phyloP scores from a whole-genome alignment of 1,140 invertebrate genomes.

The Pseudomyrmex dendroicus region DNA sequence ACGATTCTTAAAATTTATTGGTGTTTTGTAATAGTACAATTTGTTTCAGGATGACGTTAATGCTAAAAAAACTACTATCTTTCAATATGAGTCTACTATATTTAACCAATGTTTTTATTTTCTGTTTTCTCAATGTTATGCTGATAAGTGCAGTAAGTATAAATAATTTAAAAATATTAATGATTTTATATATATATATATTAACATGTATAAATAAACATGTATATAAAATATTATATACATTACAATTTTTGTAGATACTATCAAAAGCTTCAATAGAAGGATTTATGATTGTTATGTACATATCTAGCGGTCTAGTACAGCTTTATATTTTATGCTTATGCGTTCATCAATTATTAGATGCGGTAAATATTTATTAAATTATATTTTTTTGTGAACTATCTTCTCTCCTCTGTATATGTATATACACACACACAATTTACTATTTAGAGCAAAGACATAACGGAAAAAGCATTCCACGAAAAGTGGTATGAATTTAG shows the following conservation, averaged over 20 bases:
- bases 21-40: neutral
- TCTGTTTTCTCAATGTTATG: slow-evolving; percentile 70
- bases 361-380: slow-evolving; percentile 59
- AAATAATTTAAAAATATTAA: slow-evolving; percentile 3
- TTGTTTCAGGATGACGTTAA: slow-evolving; percentile 56
- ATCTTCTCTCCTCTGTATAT: neutral
- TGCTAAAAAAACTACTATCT: slow-evolving; percentile 60
- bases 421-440: neutral
- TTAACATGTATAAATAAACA: neutral
- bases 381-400: neutral
- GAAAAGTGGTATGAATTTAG: slow-evolving; percentile 63
- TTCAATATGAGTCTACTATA: slow-evolving; percentile 66
- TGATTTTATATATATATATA: neutral
- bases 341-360: slow-evolving; percentile 67
- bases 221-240: slow-evolving; percentile 23
- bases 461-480: slow-evolving; percentile 66
- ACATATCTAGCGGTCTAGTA: slow-evolving; percentile 45
- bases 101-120: slow-evolving; percentile 65
- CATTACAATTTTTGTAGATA: slow-evolving; percentile 27
- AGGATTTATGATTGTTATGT: slow-evolving; percentile 35
- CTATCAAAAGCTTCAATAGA: neutral
- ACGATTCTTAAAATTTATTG: neutral
- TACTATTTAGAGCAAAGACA: slow-evolving; percentile 57
- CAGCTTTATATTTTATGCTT: slow-evolving; percentile 72
- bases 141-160: slow-evolving; percentile 59